Conservation (phyloP, 2,113 vertebrate genomes). For the Platysteira castanea region DNA sequence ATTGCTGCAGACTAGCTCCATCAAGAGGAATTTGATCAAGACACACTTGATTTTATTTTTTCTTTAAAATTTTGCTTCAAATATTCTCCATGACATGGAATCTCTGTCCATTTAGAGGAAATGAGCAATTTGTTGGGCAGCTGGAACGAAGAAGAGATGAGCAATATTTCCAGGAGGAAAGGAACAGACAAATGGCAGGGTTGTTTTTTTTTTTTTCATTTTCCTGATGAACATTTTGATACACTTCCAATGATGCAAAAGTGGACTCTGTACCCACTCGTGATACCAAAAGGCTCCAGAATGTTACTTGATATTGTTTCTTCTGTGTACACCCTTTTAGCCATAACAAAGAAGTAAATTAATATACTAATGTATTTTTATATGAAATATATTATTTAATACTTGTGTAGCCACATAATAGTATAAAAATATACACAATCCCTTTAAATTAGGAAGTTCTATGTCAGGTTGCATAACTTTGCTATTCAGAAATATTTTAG, state of each 20-base stretch:
- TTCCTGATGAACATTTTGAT: background rate
- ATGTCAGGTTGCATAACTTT: background rate
- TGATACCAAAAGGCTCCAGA: background rate
- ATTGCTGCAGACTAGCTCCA: constrained; percentile 51
- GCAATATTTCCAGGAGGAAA: background rate
- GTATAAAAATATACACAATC: background rate
- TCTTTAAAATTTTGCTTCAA: background rate
- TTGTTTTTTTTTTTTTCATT: background rate
- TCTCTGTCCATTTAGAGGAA: background rate
- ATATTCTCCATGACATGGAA: background rate
- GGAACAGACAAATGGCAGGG: background rate
- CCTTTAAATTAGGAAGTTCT: background rate
- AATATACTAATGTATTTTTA: background rate
- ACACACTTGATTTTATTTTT: background rate
- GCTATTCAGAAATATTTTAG: background rate
- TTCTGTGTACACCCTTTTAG: background rate
- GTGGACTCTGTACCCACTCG: background rate
- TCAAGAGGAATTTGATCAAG: constrained; percentile 47
- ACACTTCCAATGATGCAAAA: background rate
- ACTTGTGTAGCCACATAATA: background rate
- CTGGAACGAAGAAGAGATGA: background rate
- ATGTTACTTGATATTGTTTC: background rate
- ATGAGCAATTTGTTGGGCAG: background rate
- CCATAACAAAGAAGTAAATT: background rate
- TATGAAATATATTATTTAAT: background rate